Percentiles rank a stretch among this genome's conserved stretches.
Evolutionary conservation across 1,140 invertebrate species (phyloP).

Genomic region (Calosoma granatense): DNA sequence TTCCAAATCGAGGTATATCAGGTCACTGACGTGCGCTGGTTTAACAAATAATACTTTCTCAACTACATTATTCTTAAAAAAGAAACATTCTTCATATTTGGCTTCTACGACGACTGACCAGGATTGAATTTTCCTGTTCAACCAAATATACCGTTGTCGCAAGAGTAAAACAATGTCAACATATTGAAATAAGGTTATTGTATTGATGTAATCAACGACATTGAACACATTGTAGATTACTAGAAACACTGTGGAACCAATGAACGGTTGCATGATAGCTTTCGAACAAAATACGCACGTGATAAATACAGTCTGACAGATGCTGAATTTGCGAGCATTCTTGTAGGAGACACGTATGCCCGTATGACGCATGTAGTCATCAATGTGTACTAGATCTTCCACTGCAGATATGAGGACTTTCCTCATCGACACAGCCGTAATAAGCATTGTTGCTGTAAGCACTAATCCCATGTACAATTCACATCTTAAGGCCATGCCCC

Average conservation of each 20-base stretch:
- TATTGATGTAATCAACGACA: background rate
- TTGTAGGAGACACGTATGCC: background rate
- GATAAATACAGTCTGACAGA: background rate
- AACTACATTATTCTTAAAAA: too few relatives aligned
- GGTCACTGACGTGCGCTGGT: background rate
- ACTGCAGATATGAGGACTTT: background rate
- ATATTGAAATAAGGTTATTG: conserved; percentile 3
- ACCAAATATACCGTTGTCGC: background rate
- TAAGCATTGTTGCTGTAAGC: background rate
- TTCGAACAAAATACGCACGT: background rate
- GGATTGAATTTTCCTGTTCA: background rate
- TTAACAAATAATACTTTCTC: background rate
- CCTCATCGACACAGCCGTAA: background rate
- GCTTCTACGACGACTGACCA: too few relatives aligned
- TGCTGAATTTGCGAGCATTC: background rate
- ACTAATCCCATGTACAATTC: background rate
- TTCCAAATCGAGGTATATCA: background rate
- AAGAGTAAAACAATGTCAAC: background rate
- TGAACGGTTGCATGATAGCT: background rate
- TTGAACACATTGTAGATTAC: background rate
- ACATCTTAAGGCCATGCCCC: background rate
- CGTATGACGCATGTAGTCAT: background rate
- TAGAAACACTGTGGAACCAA: background rate
- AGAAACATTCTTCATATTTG: too few relatives aligned
- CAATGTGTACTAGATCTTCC: background rate